Percentiles rank a stretch among this genome's conserved stretches.
Evolutionary conservation across 2,113 vertebrate genomes (phyloP).

Genomic region (Leuciscus idus): DNA sequence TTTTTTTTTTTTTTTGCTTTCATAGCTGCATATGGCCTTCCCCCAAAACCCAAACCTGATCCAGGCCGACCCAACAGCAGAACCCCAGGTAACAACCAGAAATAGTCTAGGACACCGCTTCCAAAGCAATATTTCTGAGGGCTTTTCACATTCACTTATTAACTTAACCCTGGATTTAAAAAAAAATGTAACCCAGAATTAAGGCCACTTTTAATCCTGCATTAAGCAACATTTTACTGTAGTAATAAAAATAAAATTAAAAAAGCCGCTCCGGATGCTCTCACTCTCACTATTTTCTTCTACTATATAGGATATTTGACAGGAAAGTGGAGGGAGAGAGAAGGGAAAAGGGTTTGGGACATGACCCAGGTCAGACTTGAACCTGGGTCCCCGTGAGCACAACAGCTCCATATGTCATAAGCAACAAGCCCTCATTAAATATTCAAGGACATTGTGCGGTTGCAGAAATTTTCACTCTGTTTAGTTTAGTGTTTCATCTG

Average conservation of each 20-base stretch:
- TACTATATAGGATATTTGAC: neutral
- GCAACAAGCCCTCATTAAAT: neutral
- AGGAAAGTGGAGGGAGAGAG: neutral
- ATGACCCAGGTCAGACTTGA: neutral
- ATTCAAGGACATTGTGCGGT: neutral
- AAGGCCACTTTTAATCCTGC: neutral
- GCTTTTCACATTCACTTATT: neutral
- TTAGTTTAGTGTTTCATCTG: neutral
- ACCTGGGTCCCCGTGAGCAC: neutral
- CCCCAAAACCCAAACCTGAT: constrained; percentile 62
- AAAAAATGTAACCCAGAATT: neutral
- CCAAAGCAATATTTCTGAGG: too few species aligned
- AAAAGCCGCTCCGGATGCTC: neutral
- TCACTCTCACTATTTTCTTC: neutral
- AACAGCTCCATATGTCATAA: neutral
- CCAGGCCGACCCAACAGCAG: constrained; percentile 48
- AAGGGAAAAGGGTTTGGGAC: neutral
- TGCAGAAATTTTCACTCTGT: neutral
- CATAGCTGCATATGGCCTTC: constrained; percentile 61
- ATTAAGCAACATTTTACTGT: neutral
- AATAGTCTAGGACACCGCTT: neutral
- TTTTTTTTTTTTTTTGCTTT: neutral
- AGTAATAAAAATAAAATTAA: neutral
- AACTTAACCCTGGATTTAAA: neutral
- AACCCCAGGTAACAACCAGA: constrained; percentile 50